Evolutionary conservation across 2,888 invertebrate species (phyloP).

Genomic region (Agapetus fuscipes): DNA sequence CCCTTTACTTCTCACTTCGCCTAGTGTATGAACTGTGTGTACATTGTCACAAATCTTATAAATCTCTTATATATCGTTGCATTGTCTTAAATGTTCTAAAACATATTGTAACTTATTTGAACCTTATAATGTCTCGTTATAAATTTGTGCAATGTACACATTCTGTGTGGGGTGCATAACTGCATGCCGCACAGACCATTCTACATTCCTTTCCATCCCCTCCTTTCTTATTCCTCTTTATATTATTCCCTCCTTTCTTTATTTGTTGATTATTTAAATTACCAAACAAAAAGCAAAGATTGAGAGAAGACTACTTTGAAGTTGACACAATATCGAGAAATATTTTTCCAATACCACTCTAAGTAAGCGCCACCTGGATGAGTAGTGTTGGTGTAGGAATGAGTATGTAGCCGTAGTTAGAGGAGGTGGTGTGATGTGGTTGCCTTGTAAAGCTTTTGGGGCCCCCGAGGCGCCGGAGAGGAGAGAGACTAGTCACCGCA

Average conservation of each 20-base stretch:
- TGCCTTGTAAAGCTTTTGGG: conserved; percentile 27
- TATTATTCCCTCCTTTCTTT: conserved; percentile 6
- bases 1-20: conserved; percentile 44
- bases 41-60: conserved; percentile 29
- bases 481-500: conserved; percentile 52
- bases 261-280: conserved; percentile 4
- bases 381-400: no score
- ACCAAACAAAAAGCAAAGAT: no score
- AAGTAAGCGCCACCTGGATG: no score
- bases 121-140: no score
- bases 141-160: conserved; percentile 20
- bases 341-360: conserved; percentile 21
- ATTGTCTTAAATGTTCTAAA: no score
- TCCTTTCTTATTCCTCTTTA: conserved; percentile 4
- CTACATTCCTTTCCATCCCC: conserved; percentile 7
- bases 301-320: no score
- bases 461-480: conserved; percentile 42
- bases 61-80: no score
- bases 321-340: no score
- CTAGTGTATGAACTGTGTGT: conserved; percentile 47
- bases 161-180: conserved; percentile 7
- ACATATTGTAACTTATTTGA: no score
- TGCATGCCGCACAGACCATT: conserved; percentile 12
- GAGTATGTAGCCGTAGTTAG: no score
- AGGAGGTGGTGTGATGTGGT: conserved; percentile 21